These are phyloP conservation scores for Sebastes melanostomus DNA, from an alignment of 2,797 vertebrate genomes.

Conservation along the genomic window DNA sequence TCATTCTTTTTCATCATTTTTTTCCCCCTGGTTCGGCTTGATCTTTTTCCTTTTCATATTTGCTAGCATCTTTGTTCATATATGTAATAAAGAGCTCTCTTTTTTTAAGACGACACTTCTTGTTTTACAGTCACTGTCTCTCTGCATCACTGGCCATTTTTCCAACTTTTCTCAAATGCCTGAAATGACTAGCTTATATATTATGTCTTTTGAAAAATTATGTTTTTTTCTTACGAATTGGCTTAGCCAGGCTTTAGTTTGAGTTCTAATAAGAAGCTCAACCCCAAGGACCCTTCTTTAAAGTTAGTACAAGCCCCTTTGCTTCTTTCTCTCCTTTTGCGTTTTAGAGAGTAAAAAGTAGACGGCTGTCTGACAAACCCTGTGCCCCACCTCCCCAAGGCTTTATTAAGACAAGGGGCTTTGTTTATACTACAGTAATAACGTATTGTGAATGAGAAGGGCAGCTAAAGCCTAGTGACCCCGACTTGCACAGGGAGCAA, in stretches of 20 bases:
- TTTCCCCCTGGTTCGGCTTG: constrained; percentile 28
- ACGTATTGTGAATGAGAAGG: constrained; percentile 32
- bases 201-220: neutral
- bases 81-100: constrained; percentile 20
- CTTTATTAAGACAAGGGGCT: constrained; percentile 24
- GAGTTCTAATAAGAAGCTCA: neutral
- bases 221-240: neutral
- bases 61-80: constrained; percentile 55
- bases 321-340: neutral
- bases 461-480: constrained; percentile 53
- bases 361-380: constrained; percentile 2
- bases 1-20: neutral
- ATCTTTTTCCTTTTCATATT: constrained; percentile 62
- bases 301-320: neutral
- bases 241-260: neutral
- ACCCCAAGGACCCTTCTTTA: neutral
- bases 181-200: neutral
- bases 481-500: constrained; percentile 22
- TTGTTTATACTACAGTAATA: constrained; percentile 52
- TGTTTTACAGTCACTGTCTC: constrained; percentile 4
- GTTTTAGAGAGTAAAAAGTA: neutral
- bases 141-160: constrained; percentile 20
- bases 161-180: neutral
- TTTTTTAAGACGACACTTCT: constrained; percentile 10
- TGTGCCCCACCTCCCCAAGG: neutral